Evolutionary conservation across 1,140 invertebrate species (phyloP).

Genomic region (Lordiphosa stackelbergi): DNA sequence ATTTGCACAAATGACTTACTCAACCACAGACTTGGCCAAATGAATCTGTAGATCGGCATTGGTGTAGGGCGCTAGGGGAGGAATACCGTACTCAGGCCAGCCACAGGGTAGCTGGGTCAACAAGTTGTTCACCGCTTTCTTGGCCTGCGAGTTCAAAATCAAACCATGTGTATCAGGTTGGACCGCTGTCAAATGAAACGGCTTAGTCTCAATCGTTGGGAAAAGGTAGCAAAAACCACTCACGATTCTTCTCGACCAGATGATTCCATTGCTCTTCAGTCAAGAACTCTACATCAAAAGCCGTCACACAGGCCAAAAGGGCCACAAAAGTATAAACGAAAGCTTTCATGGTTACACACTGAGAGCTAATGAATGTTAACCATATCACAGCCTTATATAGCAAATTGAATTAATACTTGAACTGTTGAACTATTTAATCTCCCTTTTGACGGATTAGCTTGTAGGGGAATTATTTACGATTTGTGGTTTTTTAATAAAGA

Average conservation of each 20-base stretch:
- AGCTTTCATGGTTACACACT: slow-evolving; percentile 49
- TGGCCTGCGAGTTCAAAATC: slow-evolving; percentile 65
- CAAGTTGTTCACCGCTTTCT: slow-evolving; percentile 59
- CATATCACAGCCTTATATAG: slow-evolving; percentile 47
- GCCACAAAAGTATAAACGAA: slow-evolving; percentile 51
- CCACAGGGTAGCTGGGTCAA: slow-evolving; percentile 64
- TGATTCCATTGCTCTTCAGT: slow-evolving; percentile 60
- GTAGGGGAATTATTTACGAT: slow-evolving; percentile 1
- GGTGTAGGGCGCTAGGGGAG: slow-evolving; percentile 70
- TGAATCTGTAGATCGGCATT: slow-evolving; percentile 65
- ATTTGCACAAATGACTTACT: slow-evolving; percentile 42
- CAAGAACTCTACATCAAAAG: slow-evolving; percentile 58
- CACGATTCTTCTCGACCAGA: slow-evolving; percentile 51
- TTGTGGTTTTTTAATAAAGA: slow-evolving; percentile 1
- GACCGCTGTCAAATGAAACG: slow-evolving; percentile 21
- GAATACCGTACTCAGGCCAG: slow-evolving; percentile 63
- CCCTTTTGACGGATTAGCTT: slow-evolving; percentile 2
- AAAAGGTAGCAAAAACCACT: slow-evolving; percentile 15
- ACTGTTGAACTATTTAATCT: slow-evolving; percentile 8
- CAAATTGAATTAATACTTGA: slow-evolving; percentile 3
- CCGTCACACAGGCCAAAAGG: slow-evolving; percentile 54
- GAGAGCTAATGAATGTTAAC: slow-evolving; percentile 19
- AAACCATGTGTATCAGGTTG: slow-evolving; percentile 51
- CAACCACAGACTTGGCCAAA: slow-evolving; percentile 54
- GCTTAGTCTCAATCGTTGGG: neutral